Percentiles rank a stretch among this genome's conserved stretches.
Conservation (phyloP, 64 coral and sea anemone species). For the Catalaphyllia jardinei region DNA sequence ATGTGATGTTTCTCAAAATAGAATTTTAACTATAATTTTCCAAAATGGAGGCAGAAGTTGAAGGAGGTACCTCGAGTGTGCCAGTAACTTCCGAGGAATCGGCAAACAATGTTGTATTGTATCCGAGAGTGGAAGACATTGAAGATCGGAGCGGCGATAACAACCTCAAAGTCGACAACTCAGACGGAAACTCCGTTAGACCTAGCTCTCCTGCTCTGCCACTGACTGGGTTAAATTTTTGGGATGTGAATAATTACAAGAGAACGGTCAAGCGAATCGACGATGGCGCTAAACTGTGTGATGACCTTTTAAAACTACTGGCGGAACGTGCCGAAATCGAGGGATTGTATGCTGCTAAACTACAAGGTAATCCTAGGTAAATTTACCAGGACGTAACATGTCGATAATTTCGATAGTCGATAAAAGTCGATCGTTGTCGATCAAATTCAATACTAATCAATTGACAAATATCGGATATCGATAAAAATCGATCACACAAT, state of each 20-base stretch:
- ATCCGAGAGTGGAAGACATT: constrained; percentile 11
- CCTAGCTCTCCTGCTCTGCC: neutral
- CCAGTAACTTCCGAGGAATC: neutral
- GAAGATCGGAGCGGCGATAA: constrained; percentile 9
- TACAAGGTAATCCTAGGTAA: constrained; percentile 57
- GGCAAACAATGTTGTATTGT: neutral
- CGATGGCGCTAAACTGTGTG: constrained; percentile 88
- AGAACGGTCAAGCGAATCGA: constrained; percentile 87
- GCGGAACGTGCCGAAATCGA: constrained; percentile 90
- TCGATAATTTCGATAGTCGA: no score
- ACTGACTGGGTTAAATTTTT: constrained; percentile 70
- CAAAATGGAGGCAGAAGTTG: neutral
- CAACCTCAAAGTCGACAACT: neutral
- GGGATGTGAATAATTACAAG: constrained; percentile 86
- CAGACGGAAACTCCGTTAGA: neutral
- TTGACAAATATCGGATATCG: no score
- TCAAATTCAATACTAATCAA: no score
- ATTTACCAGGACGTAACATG: no score
- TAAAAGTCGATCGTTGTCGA: no score
- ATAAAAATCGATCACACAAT: no score
- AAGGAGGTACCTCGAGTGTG: neutral
- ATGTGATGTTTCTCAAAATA: neutral
- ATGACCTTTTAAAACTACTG: constrained; percentile 88
- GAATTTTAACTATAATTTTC: neutral
- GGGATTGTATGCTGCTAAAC: constrained; percentile 63